Base-by-base conservation (phyloP, 2,797 vertebrate species). In the Petrocephalus sullivani region DNA sequence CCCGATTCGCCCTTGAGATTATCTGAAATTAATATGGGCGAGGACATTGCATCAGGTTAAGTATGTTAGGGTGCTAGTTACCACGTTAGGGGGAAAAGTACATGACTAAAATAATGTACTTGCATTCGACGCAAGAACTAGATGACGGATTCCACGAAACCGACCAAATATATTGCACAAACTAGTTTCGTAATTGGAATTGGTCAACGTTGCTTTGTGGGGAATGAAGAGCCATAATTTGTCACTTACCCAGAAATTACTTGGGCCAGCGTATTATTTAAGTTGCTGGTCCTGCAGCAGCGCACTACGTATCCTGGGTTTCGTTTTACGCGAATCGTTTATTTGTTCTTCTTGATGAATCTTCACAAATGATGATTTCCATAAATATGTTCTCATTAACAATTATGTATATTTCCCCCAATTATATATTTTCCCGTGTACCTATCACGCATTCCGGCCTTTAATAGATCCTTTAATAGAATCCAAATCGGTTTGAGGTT, bases 141-240 rank as follows among this genome's bases (percentile, higher is more conserved):
- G 23, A 14, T 60, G 85, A 61, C 33, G 37, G 57, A 60, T 60
- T 58, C 57, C 3, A 86, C 16, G 85, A 86, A 86, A 86, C 28
- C 21, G 54, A 58, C 9, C 33, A 58, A 58, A 86, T 60, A 23
- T 86, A 60, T 41, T 86, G 85, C 57, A 61, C 37, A n/a, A 21
- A 57, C 57, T 60, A 46, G 28, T 86, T 86, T 86, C 85, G 33
- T 58, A 61, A 86, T 41, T 41, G 56, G 46, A 86, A 58, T 86
- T 86, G 54, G 51, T 86, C 54, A 86, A 9, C 19, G 19, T 86
- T 28, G 14, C 56, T 86, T 60, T 60, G 14, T 86, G 75, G 10
- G 75, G 37, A 81, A 81, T 81, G 3, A 41, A 41, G 5, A 41
- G 37, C 21, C 56, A 56, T 57, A 10, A 86, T 58, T 86, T 60